Base-by-base conservation (phyloP, 2,797 vertebrate genomes). In the Danio albolineatus region DNA sequence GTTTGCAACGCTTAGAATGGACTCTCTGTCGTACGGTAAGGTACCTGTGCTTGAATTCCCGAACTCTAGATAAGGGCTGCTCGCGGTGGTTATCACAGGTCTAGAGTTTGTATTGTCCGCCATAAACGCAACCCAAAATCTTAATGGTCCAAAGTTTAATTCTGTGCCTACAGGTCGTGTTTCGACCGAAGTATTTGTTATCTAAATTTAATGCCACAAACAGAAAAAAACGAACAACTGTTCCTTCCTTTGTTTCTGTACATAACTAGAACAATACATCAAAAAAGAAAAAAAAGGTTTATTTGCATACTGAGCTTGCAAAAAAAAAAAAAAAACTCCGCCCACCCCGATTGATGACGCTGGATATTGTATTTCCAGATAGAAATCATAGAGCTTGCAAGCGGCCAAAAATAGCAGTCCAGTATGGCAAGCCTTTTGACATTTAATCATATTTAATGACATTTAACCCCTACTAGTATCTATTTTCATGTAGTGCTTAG, bases 61-160 rank as follows among this genome's bases (percentile, higher is more conserved):
- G 21, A n/a, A 71, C 46, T 82, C 79, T 46, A 64, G 36, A 43
- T 67, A 71, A 5, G 72, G 62, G 17, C 54, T 79, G 73, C 72
- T 82, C 59, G n/a, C 66, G 10, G 73, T 86, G 16, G 82, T 85
- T 49, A 82, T 73, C 21, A 85, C 75, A 21, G 61, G 19, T 39
- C 41, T 67, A 28, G 72, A 51, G 39, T 70, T 61, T n/a, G 46
- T 38, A 36, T 78, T 62, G 16, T 79, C 84, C 38, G 78, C 84
- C 84, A 85, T 85, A 9, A 71, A 51, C 59, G 62, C 16, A 10
- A 44, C 39, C 61, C 49, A n/a, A 61, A 70, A 38, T 60, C 44
- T 10, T 67, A 38, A 7, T 57, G 10, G 7, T 57, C 39, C 21
- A 16, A n/a, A 5, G 7, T 10, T 5, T 10, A 5, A 21, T 28